Base-by-base conservation (phyloP, 2,888 invertebrate genomes). In the Matsumyia berberina region DNA sequence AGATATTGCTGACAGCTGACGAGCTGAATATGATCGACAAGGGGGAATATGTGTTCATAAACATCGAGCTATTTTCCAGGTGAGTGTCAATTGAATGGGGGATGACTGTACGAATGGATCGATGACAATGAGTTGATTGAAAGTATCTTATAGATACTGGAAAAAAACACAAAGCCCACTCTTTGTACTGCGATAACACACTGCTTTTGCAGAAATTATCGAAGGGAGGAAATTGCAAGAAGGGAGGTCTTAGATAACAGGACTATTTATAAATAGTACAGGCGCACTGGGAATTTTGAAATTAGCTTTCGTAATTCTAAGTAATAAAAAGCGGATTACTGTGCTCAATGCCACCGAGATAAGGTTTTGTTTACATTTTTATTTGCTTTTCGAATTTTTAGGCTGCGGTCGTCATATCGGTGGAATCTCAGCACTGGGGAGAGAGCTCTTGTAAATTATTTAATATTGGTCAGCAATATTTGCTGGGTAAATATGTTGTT, bases 31-130 rank as follows among this genome's bases (percentile, higher is more conserved):
- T 99, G 97, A 96, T 98, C 87, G 96, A 96, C 73, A 97, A 96
- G 78, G 99, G 99, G 6, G 99, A 99, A 93, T 99, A 99, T 92
- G 97, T 98, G 66, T 98, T 99, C 93, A 97, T 99, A 93, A 99
- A 98, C 92, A 97, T 99, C 89, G 98, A 99, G 91, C 93, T 99
- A 39, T 98, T 98, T 92, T 97, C 97, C 87, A 97, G 97, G 99
- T 99, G 92, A 95, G 95, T 91, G 60, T 74, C 31, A 53, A n/a
- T 46, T 35, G 9, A 42, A 7, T 67, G 53, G 11, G 39, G 33
- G 31, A 0, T 39, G 7, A n/a, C n/a, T 19, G 33, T 58, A 17
- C 5, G 7, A 49, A 5, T 33, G 17, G 31, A 60, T 72, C 9
- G 1, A 51, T 60, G 39, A 57, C 24, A 7, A 37, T 12, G 12